Base-by-base conservation (phyloP, 1,140 invertebrate genomes). In the Eupristina koningsbergeri region DNA sequence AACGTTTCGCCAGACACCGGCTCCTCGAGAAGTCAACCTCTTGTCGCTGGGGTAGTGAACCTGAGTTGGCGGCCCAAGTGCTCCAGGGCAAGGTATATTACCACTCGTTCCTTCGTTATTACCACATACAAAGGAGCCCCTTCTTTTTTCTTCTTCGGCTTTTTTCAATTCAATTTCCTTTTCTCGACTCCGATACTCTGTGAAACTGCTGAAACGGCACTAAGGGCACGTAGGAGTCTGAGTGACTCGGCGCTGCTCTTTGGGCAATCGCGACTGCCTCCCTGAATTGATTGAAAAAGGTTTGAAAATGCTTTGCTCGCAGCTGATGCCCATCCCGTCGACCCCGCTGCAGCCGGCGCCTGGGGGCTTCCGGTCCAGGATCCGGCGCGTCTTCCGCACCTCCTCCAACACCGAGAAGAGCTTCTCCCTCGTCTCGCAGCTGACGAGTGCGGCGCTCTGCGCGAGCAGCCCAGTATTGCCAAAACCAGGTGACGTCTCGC, bases 361-460 rank as follows among this genome's bases (percentile, higher is more conserved):
- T 13, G 86, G 88, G 9, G 88, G 89, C n/a, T 86, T 94, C 34
- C 93, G 93, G 87, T 94, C 94, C 9, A 94, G 93, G 87, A 92
- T 95, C 47, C 92, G 93, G 85, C 93, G 93, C 85, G 94, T 94
- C 26, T 94, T 94, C 84, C 91, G 92, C 78, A 93, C 90, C 58
- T 93, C 92, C 79, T 91, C 90, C 85, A 89, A 90, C 47, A 88
- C 92, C 86, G 86, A 92, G 86, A 86, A 91, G 87, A 91, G 89
- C 87, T 90, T 92, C 87, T 92, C 92, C 1, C 86, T 94, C 36
- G 93, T 94, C 29, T 94, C 94, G 5, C 94, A 95, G 85, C 88
- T 95, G 26, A 95, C 94, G 8, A 93, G 93, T 53, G 94, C 94
- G 0, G 94, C 94, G 0, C 90, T 95, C 7, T 95, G 94, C 88